These are phyloP conservation scores for Drosophila phalerata DNA, from an alignment of 2,888 invertebrate genomes.

Conservation along the genomic window DNA sequence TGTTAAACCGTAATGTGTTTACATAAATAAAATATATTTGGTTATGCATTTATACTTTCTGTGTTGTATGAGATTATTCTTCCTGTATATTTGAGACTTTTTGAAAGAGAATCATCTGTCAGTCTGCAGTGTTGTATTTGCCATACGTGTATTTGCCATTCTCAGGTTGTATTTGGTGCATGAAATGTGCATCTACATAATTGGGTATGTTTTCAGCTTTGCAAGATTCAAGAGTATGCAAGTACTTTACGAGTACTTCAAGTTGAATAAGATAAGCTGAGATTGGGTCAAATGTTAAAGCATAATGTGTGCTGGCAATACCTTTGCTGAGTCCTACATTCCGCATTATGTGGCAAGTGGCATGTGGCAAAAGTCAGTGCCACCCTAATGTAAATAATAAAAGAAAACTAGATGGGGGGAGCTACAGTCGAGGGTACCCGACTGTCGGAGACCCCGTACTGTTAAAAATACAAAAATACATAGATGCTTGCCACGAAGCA, in stretches of 20 bases:
- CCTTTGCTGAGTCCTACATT: background rate
- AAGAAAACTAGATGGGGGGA: too few relatives aligned
- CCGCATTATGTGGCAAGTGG: background rate
- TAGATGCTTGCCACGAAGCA: too few relatives aligned
- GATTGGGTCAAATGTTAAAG: background rate
- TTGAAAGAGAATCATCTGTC: too few relatives aligned
- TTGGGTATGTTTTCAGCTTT: background rate
- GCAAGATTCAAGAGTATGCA: background rate
- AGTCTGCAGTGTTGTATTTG: background rate
- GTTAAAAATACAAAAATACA: too few relatives aligned
- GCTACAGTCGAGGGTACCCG: too few relatives aligned
- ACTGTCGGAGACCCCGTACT: too few relatives aligned
- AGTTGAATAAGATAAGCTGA: background rate
- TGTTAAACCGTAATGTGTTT: too few relatives aligned
- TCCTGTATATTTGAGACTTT: too few relatives aligned
- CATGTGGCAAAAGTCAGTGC: background rate
- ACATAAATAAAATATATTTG: too few relatives aligned
- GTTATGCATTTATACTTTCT: too few relatives aligned
- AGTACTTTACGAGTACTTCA: background rate
- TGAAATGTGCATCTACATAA: background rate
- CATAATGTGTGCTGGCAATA: background rate
- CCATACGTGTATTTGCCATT: background rate
- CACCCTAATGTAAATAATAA: background rate
- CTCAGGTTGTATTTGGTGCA: background rate
- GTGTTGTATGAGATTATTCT: too few relatives aligned